Evolutionary conservation across 2,797 vertebrate species (phyloP), one percentile per base, ranked within the genome.

Genomic region (Silurus aristotelis): DNA sequence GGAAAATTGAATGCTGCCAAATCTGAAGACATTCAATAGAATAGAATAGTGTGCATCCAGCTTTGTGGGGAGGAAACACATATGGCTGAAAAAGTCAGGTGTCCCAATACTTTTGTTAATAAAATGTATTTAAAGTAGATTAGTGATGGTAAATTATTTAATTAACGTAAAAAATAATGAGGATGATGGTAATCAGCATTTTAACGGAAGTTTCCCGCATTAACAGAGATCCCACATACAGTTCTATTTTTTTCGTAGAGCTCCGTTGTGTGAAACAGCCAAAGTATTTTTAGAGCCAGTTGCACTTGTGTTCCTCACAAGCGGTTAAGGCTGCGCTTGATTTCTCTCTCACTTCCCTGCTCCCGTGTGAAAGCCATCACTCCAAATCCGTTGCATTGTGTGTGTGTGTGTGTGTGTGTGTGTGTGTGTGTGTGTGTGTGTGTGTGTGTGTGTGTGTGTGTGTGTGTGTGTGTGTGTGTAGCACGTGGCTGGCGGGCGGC

Each of bases 401-500:
- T 52, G 71, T 38, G 43, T 27, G 61, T 43, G 66, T 80, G 46
- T 31, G 56, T 68, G 55, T 72, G 80, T 85, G 46, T 17, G 67
- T 63, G 56, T 71, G 76, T 70, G 67, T 43, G 66, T 80, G 46
- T 31, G 56, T 68, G 55, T 72, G 80, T 85, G 46, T 17, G 67
- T 63, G 56, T 71, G 76, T 70, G 67, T 66, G 63, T 66, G 46
- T 64, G 52, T 75, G 48, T 67, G 68, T 52, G 60, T 71, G 19
- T 4, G 46, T 61, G 77, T 43, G 60, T 75, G 71, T 58, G 71
- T 83, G 46, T 52, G 31, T 67, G 71, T 78, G 81, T 85, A 80
- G 85, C 80, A 82, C 83, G 85, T 85, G 87, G 84, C 85, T 90
- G 87, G 80, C 77, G 80, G 87, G 68, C 84, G 80, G 82, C 81